These are phyloP conservation scores for Erebia epiphron DNA, from an alignment of 2,888 invertebrate species.

Conservation along the genomic window DNA sequence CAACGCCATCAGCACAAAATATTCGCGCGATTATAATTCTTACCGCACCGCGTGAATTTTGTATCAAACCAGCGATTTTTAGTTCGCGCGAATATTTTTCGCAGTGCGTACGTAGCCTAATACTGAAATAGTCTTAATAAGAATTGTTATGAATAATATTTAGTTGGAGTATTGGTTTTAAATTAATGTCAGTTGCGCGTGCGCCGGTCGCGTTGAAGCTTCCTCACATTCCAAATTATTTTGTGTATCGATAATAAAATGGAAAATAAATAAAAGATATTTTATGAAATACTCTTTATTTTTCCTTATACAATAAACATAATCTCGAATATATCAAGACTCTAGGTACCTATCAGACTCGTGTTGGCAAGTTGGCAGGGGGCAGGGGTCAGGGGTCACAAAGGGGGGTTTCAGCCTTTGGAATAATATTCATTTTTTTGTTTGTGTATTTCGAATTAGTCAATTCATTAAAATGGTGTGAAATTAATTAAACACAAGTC, in stretches of 20 bases:
- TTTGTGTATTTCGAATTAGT: background rate
- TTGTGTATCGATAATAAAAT: constrained; percentile 48
- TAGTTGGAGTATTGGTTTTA: background rate
- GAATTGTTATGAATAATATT: background rate
- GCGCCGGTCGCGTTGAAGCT: constrained; percentile 15
- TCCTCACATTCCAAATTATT: constrained; percentile 55
- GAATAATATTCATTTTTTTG: background rate
- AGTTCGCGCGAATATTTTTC: too few relatives aligned
- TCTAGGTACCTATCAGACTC: constrained; percentile 44
- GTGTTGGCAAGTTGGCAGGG: background rate
- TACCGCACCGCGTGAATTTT: too few relatives aligned
- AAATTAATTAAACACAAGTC: background rate
- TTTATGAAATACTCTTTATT: constrained; percentile 61
- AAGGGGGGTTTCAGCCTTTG: background rate
- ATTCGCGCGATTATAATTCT: too few relatives aligned
- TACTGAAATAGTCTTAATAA: background rate
- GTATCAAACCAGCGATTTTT: too few relatives aligned
- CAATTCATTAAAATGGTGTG: background rate
- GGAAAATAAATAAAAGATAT: constrained; percentile 57
- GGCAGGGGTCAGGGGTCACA: background rate
- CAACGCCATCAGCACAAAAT: too few relatives aligned
- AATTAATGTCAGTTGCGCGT: background rate
- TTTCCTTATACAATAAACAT: constrained; percentile 50
- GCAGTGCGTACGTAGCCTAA: too few relatives aligned
- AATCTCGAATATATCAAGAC: constrained; percentile 52